These are phyloP conservation scores for Eurytoma adleriae DNA, from an alignment of 2,888 invertebrate genomes.

Conservation along the genomic window DNA sequence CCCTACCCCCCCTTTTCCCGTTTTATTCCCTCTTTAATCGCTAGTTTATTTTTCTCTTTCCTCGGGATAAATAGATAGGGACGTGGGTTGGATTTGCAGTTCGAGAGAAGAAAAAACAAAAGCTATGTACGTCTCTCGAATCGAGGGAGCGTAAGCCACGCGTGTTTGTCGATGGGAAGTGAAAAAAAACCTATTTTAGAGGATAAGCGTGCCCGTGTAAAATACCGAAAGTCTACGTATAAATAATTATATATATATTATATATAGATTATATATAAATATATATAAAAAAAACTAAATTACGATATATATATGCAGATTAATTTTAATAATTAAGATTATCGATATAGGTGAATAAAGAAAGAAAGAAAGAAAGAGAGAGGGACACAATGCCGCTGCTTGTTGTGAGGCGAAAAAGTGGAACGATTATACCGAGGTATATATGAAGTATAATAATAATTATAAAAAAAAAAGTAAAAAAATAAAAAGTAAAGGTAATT, in stretches of 20 bases:
- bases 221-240: constrained; percentile 71
- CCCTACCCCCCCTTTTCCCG: too few relatives aligned
- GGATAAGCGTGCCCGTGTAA: constrained; percentile 64
- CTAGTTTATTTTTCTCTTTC: constrained; percentile 5
- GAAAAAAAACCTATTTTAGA: constrained; percentile 47
- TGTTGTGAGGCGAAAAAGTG: constrained; percentile 65
- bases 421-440: constrained; percentile 51
- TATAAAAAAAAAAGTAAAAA: not conserved
- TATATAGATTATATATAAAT: constrained; percentile 39
- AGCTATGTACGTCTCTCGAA: not conserved
- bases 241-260: constrained; percentile 63
- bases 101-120: too few relatives aligned
- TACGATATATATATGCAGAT: constrained; percentile 62
- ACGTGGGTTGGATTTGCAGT: too few relatives aligned
- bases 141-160: constrained; percentile 44
- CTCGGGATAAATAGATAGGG: not conserved
- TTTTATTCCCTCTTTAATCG: too few relatives aligned
- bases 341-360: constrained; percentile 59
- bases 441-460: not conserved
- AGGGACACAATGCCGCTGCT: constrained; percentile 58
- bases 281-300: constrained; percentile 58
- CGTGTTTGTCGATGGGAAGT: constrained; percentile 48
- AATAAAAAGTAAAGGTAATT: constrained; percentile 29
- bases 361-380: not conserved
- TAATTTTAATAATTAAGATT: constrained; percentile 66